These are phyloP conservation scores for Caretta caretta DNA, from an alignment of 2,113 vertebrate genomes.

Conservation along the genomic window DNA sequence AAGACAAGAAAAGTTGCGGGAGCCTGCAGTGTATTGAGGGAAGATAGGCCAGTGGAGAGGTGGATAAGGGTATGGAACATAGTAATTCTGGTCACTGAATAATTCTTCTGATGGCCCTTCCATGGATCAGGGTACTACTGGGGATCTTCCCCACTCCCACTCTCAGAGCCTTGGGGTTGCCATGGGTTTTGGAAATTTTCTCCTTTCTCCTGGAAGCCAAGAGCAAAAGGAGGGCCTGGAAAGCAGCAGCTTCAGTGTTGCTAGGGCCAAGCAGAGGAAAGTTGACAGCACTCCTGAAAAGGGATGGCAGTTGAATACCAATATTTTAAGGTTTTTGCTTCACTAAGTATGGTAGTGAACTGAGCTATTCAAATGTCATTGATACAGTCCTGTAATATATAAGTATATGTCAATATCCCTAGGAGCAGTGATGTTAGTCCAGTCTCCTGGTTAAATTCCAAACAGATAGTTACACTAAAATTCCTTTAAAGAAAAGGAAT, in stretches of 20 bases:
- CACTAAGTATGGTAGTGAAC: not conserved
- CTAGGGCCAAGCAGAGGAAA: not conserved
- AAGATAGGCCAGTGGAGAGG: not conserved
- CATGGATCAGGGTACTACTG: not conserved
- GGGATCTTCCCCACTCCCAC: not conserved
- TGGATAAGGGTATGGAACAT: not conserved
- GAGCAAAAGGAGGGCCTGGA: not conserved
- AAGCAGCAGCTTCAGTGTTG: not conserved
- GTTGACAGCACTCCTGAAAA: not conserved
- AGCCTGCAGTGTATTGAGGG: not conserved
- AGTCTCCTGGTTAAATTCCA: not conserved
- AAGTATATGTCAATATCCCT: not conserved
- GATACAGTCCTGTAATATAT: not conserved
- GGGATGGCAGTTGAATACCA: not conserved
- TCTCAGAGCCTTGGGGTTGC: not conserved
- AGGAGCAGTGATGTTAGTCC: not conserved
- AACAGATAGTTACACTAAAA: not conserved
- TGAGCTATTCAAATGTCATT: not conserved
- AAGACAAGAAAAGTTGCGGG: rapidly evolving
- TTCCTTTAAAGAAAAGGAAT: not conserved
- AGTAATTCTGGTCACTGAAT: not conserved
- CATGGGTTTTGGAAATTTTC: not conserved
- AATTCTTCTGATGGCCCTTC: not conserved
- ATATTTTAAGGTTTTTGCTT: not conserved
- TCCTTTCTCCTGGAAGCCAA: not conserved